Base-by-base conservation (phyloP, 2,797 vertebrate genomes). In the Siniperca obscura region DNA sequence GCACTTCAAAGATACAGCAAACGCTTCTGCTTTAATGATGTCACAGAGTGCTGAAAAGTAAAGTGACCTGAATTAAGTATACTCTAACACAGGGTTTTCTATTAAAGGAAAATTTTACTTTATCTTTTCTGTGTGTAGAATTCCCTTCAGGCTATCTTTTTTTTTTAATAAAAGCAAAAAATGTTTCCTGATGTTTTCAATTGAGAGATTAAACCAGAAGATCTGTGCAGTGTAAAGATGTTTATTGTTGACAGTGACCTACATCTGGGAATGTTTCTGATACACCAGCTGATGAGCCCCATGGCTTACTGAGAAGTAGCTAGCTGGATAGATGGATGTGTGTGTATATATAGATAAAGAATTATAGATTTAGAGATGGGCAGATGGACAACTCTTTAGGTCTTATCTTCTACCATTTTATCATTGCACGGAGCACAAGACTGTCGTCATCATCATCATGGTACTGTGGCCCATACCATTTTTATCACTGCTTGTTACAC, bases 1-100 rank as follows among this genome's bases (percentile, higher is more conserved):
- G 53, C 44, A 44, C 78, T 79, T 86, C 84, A 88, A 78, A 88
- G 76, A 74, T 55, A 14, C 48, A 57, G 78, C 50, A 80, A 86
- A 74, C 5, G n/a, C 36, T 44, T 78, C 52, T 66, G 16, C 66
- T 84, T 59, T 84, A 77, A 83, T 86, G 86, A 77, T 70, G 77
- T 68, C 62, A 88, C 61, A 14, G 12, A 62, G 60, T 57, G 70
- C 36, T 44, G 52, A 79, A 60, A 66, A 55, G 62, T 56, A 25
- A 78, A 72, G 67, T 72, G 76, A 86, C 77, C 76, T 61, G 61
- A 80, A 76, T 88, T 7, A 65, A 44, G 12, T 79, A 16, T 70
- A 25, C 60, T 83, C 52, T 50, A 66, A 79, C 25, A 59, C 52
- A 59, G 11, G 10, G 7, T n/a, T 64, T 76, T 59, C 30, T 74